phyloP scores from a whole-genome alignment of 2,113 vertebrate species.

The Ellobius talpinus region DNA sequence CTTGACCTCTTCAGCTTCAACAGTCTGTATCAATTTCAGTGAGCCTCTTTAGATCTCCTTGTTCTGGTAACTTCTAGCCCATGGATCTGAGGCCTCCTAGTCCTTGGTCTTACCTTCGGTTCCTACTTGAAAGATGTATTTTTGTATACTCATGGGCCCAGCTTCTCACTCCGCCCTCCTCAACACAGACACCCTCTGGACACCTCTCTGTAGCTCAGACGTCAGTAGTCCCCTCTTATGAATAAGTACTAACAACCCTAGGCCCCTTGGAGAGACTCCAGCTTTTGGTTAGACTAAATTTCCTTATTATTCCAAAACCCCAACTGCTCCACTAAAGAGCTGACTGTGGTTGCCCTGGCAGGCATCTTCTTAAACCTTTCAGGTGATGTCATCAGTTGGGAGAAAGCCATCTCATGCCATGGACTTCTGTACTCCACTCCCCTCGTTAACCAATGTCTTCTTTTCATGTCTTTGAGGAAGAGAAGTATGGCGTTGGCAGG shows the following conservation, averaged over 20 bases:
- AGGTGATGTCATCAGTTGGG: background rate
- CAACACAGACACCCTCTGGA: background rate
- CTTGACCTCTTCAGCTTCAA: background rate
- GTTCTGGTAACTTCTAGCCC: background rate
- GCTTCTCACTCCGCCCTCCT: background rate
- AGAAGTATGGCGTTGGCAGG: fast-evolving
- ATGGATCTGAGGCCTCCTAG: background rate
- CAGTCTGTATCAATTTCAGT: background rate
- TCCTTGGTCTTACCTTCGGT: background rate
- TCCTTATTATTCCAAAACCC: background rate
- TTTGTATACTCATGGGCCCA: no score
- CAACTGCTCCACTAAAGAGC: no score
- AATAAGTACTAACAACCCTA: background rate
- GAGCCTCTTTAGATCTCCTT: background rate
- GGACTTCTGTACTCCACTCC: background rate
- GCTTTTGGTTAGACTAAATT: background rate
- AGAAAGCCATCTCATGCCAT: background rate
- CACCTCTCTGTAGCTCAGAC: background rate
- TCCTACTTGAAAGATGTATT: no score
- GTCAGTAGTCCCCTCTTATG: background rate
- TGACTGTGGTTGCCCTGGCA: no score
- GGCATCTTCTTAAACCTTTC: background rate
- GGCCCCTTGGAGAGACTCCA: background rate
- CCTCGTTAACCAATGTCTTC: background rate
- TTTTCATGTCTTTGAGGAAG: background rate